Evolutionary conservation across 2,797 vertebrate genomes (phyloP), one percentile per base, ranked within the genome.

Genomic region (Meda fulgida): DNA sequence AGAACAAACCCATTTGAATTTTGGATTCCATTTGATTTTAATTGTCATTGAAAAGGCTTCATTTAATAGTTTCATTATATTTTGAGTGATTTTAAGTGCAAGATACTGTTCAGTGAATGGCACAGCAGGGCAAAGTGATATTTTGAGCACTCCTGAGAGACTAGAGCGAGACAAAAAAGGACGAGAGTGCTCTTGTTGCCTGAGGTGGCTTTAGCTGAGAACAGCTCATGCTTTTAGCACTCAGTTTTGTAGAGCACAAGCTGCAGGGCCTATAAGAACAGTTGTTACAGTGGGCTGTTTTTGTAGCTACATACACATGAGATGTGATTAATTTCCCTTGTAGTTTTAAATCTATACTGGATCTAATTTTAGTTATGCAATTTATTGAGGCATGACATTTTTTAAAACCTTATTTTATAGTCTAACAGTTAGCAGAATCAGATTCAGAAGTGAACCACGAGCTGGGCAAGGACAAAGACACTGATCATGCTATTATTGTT

Each of bases 181-280:
- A n/a, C 63, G 78, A 76, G 69, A 88, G 86, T 83, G 86, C 84
- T 87, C 36, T 81, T 80, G 85, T 76, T 75, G 88, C 84, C 82
- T 36, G 26, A 86, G 86, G 86, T 81, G 77, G 38, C 46, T 26
- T 73, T 36, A 81, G 72, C 21, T 53, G 10, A 53, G 81, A 80
- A 51, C 75, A 51, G 36, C 70, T 84, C 53, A 11, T 76, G 85
- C 85, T 84, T 89, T 87, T 84, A 88, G 31, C 31, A 7, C 29
- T 43, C 38, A 11, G 48, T 83, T 65, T 82, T 82, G 23, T 87
- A 80, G 69, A 31, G 66, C 81, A 79, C 14, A 21, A n/a, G 46
- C 71, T 69, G 13, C 7, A 19, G 36, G n/a, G 65, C 66, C 66
- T n/a, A 21, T 78, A 38, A 65, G 65, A 88, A 67, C 66, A 51